Evolutionary conservation across 2,113 vertebrate genomes (phyloP).

Genomic region (Motacilla alba): DNA sequence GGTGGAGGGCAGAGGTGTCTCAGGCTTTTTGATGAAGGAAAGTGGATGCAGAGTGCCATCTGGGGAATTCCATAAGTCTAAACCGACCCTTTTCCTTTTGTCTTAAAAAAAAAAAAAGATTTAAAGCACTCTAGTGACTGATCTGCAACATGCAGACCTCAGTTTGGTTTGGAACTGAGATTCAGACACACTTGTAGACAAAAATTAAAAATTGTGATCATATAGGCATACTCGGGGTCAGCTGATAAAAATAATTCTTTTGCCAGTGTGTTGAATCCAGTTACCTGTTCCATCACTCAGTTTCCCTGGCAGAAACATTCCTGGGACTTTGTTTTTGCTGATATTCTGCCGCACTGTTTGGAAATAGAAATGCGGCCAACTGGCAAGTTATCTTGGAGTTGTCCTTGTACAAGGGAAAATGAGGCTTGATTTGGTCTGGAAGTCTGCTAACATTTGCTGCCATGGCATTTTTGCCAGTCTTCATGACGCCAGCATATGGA

Average conservation of each 20-base stretch:
- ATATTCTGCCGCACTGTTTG: background rate
- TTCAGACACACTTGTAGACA: background rate
- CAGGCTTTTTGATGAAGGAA: background rate
- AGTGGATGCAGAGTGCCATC: background rate
- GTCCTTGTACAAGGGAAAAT: constrained; percentile 40
- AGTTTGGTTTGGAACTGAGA: background rate
- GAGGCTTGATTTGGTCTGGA: constrained; percentile 31
- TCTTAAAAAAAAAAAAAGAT: no score
- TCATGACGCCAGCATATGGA: background rate
- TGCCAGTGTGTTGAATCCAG: background rate
- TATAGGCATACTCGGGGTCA: background rate
- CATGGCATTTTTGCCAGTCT: constrained; percentile 47
- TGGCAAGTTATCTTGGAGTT: constrained; percentile 30
- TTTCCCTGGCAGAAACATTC: background rate
- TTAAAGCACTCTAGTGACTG: background rate
- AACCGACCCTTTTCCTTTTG: background rate
- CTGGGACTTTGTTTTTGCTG: background rate
- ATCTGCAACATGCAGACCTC: background rate
- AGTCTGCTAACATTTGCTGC: constrained; percentile 40
- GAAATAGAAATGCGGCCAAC: background rate
- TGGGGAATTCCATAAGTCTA: background rate
- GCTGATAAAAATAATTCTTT: background rate
- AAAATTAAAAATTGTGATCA: background rate
- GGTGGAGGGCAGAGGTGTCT: background rate
- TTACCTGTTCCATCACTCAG: background rate